These are phyloP conservation scores for Neelides folsomi DNA, from an alignment of 2,888 invertebrate genomes.

Conservation along the genomic window DNA sequence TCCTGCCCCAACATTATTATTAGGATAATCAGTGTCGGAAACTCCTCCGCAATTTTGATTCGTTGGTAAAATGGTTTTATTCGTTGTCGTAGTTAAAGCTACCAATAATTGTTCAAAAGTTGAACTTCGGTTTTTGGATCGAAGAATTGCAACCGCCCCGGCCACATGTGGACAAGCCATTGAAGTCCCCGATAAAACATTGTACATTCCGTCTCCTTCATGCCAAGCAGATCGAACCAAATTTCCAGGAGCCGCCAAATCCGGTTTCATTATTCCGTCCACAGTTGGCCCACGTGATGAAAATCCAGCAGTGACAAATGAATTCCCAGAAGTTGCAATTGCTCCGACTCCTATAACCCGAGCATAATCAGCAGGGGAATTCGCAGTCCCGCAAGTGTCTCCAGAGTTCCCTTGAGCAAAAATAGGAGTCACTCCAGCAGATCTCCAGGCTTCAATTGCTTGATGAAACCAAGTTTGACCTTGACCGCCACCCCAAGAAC, in stretches of 20 bases:
- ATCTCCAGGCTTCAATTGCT: background rate
- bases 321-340: background rate
- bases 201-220: background rate
- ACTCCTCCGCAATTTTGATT: background rate
- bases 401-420: conserved; percentile 6
- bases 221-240: background rate
- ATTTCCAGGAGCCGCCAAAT: conserved; percentile 4
- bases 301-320: background rate
- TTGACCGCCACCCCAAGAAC: conserved; percentile 3
- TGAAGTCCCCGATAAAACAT: conserved; percentile 3
- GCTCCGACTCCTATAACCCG: conserved; percentile 6
- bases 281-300: conserved; percentile 4
- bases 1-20: conserved; percentile 1
- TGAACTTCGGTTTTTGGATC: background rate
- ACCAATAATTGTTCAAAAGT: background rate
- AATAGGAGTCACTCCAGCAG: background rate
- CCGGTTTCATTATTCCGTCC: conserved; percentile 1
- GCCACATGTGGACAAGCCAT: conserved; percentile 9
- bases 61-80: no score
- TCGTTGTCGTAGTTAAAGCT: no score
- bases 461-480: background rate
- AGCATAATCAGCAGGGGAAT: conserved; percentile 4
- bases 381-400: conserved; percentile 4
- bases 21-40: background rate
- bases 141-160: background rate